phyloP scores from a whole-genome alignment of 2,797 vertebrate genomes.

The Apodemus agrarius region DNA sequence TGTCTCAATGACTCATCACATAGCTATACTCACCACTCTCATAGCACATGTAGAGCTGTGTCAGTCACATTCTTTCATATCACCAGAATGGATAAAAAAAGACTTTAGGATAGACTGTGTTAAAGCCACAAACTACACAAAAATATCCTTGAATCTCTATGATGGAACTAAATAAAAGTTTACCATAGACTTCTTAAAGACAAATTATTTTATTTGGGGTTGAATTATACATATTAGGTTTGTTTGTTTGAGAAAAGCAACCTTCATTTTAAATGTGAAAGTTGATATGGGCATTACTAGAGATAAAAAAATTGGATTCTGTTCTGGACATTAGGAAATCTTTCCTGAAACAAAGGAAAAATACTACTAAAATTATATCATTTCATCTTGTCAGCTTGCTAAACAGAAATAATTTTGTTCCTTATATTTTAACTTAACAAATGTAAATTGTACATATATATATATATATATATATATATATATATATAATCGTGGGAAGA shows the following conservation, averaged over 20 bases:
- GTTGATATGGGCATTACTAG: background rate
- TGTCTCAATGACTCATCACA: background rate
- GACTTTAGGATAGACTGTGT: background rate
- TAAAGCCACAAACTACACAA: background rate
- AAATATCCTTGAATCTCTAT: background rate
- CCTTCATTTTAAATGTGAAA: background rate
- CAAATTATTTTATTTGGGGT: background rate
- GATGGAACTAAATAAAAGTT: background rate
- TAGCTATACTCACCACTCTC: background rate
- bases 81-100: background rate
- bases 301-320: background rate
- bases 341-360: background rate
- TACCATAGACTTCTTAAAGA: background rate
- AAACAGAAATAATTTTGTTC: background rate
- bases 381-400: background rate
- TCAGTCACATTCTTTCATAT: background rate
- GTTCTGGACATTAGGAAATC: background rate
- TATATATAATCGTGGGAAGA: background rate
- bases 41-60: background rate
- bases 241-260: background rate
- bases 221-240: background rate
- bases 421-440: background rate
- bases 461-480: background rate
- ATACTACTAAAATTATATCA: background rate
- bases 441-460: background rate